Conservation (phyloP, 2,797 vertebrate genomes). For the Prunella strophiata region DNA sequence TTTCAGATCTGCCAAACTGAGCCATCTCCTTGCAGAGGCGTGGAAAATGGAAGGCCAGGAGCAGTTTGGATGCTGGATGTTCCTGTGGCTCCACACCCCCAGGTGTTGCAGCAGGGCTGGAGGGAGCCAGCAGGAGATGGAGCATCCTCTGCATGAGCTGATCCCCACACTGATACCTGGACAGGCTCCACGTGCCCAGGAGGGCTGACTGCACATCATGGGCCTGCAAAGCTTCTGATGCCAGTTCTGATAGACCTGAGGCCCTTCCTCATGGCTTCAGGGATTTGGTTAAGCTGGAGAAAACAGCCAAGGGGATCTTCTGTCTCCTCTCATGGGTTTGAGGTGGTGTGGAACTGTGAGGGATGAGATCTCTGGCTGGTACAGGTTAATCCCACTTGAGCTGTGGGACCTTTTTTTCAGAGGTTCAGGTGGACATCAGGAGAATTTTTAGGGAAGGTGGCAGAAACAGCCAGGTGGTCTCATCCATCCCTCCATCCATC, state of each 20-base stretch:
- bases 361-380: neutral
- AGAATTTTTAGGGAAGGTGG: too few relatives aligned
- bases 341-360: neutral
- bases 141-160: neutral
- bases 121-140: neutral
- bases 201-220: neutral
- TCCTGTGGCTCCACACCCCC: neutral
- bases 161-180: neutral
- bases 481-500: too few relatives aligned
- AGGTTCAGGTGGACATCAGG: too few relatives aligned
- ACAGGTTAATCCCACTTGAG: too few relatives aligned
- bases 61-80: neutral
- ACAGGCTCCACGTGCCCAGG: accelerated
- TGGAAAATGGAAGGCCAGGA: neutral
- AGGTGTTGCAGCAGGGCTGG: neutral
- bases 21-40: neutral
- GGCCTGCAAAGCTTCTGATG: neutral
- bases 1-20: neutral
- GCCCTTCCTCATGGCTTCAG: neutral
- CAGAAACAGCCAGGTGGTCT: too few relatives aligned
- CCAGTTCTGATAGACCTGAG: neutral
- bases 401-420: too few relatives aligned
- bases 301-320: neutral
- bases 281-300: neutral
- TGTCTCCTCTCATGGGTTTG: neutral